Evolutionary conservation across 2,113 vertebrate species (phyloP).

Genomic region (Cinclus cinclus): DNA sequence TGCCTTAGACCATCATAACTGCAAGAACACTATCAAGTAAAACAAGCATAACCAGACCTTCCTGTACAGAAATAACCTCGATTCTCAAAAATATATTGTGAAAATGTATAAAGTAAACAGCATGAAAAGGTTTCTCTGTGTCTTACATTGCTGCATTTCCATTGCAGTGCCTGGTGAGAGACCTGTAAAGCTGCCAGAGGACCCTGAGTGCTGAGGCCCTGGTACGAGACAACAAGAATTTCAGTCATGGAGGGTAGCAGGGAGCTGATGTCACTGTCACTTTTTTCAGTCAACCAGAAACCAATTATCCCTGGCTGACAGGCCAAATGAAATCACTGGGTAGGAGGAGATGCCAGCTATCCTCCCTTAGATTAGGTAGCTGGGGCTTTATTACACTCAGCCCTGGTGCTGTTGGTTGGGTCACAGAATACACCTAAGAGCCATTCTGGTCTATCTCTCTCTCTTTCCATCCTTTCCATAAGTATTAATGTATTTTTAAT

Average conservation of each 20-base stretch:
- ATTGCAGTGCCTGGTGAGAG: background rate
- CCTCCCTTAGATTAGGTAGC: background rate
- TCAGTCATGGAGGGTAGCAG: conserved; percentile 40
- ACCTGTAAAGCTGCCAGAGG: background rate
- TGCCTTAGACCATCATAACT: background rate
- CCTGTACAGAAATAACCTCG: background rate
- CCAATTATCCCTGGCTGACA: conserved; percentile 55
- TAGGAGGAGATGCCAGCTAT: background rate
- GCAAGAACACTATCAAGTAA: background rate
- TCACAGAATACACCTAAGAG: background rate
- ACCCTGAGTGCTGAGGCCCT: background rate
- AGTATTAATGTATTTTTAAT: background rate
- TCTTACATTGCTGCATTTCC: background rate
- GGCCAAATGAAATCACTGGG: conserved; percentile 5
- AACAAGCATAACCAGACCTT: background rate
- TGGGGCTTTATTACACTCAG: background rate
- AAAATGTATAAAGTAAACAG: background rate
- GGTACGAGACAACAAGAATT: background rate
- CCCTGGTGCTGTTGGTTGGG: background rate
- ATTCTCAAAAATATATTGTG: background rate
- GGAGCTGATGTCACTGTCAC: conserved; percentile 56
- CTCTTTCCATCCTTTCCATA: background rate
- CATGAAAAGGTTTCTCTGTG: background rate
- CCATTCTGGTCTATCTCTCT: background rate
- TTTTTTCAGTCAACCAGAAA: conserved; percentile 58